Conservation (phyloP, 1,140 invertebrate genomes). For the Lordiphosa stackelbergi region DNA sequence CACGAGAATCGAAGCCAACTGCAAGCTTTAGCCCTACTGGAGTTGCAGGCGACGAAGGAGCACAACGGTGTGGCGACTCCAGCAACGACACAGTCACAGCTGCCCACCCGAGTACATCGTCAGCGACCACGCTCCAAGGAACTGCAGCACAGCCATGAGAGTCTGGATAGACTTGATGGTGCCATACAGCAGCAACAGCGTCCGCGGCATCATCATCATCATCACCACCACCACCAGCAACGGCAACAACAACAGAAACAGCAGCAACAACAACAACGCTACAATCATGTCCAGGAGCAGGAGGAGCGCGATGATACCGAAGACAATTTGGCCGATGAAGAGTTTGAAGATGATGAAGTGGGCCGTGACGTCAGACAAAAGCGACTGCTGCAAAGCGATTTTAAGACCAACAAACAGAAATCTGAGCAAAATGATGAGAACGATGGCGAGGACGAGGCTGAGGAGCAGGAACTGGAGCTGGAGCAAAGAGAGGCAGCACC, state of each 20-base stretch:
- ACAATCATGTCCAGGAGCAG: slow-evolving; percentile 60
- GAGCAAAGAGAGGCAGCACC: slow-evolving; percentile 22
- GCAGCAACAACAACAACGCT: slow-evolving; percentile 45
- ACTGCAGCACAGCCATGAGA: slow-evolving; percentile 69
- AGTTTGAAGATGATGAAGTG: slow-evolving; percentile 75
- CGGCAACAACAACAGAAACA: slow-evolving; percentile 43
- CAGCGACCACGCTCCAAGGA: slow-evolving; percentile 71
- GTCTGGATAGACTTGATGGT: slow-evolving; percentile 56
- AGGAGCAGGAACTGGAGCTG: slow-evolving; percentile 11
- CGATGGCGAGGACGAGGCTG: slow-evolving; percentile 25
- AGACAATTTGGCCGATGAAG: slow-evolving; percentile 74
- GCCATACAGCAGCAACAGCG: slow-evolving; percentile 32
- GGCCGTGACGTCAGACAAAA: slow-evolving; percentile 70
- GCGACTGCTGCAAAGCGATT: slow-evolving; percentile 32
- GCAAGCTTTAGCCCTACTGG: slow-evolving; percentile 58
- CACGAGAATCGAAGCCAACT: slow-evolving; percentile 71
- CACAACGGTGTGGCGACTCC: slow-evolving; percentile 1
- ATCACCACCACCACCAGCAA: slow-evolving; percentile 43
- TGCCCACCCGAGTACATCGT: slow-evolving; percentile 43
- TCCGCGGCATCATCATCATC: slow-evolving; percentile 61
- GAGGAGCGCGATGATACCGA: slow-evolving; percentile 73
- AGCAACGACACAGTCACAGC: slow-evolving; percentile 25
- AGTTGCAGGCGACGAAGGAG: slow-evolving; percentile 43
- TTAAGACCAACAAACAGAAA: slow-evolving; percentile 2
- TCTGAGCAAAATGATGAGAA: slow-evolving; percentile 18